Evolutionary conservation across 2,888 invertebrate genomes (phyloP).

Genomic region (Cephus pulcher): DNA sequence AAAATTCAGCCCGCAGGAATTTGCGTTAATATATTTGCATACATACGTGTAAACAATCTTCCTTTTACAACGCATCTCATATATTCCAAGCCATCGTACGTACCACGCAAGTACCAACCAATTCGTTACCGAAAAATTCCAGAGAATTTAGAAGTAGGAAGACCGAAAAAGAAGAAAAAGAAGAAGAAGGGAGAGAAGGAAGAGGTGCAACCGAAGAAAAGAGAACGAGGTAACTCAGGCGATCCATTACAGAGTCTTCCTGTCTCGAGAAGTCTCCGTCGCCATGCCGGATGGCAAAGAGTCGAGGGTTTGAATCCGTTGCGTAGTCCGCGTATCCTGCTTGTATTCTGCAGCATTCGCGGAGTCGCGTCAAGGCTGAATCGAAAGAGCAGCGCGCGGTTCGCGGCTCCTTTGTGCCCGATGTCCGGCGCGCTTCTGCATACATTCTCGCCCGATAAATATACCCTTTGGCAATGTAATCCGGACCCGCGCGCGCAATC

Average conservation of each 20-base stretch:
- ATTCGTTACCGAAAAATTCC: background rate
- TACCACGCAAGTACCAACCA: background rate
- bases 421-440: conserved; percentile 64
- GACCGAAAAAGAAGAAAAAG: conserved; percentile 11
- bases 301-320: conserved; percentile 24
- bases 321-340: conserved; percentile 19
- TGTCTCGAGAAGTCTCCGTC: background rate
- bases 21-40: background rate
- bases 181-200: background rate
- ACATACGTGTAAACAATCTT: background rate
- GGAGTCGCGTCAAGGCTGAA: conserved; percentile 61
- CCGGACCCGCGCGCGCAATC: conserved; percentile 48
- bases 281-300: conserved; percentile 9
- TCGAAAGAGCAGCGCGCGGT: conserved; percentile 43
- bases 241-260: conserved; percentile 43
- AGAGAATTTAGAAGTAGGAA: conserved; percentile 19
- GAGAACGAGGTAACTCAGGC: conserved; percentile 43
- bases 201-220: conserved; percentile 19
- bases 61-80: background rate
- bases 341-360: conserved; percentile 24
- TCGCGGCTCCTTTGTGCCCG: conserved; percentile 63
- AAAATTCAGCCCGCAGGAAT: background rate
- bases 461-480: conserved; percentile 67
- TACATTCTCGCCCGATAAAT: conserved; percentile 67
- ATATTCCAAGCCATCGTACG: background rate